Conservation (phyloP, 2,888 invertebrate species). For the Polyommatus iphigenia region DNA sequence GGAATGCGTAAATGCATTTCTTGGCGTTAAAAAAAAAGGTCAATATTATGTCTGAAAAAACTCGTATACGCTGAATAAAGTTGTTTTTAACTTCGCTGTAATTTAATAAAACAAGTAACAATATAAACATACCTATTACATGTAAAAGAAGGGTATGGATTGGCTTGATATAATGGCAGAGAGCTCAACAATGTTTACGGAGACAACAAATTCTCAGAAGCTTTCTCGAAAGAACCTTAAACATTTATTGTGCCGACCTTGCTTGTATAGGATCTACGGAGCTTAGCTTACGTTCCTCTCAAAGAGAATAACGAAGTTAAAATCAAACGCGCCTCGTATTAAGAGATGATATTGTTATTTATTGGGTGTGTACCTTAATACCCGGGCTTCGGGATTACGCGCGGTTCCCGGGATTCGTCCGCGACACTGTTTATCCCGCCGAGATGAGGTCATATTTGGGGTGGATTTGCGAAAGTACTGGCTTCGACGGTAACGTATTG, state of each 20-base stretch:
- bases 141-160: not conserved
- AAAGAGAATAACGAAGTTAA: slow-evolving; percentile 8
- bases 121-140: not conserved
- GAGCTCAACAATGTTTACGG: not conserved
- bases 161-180: not conserved
- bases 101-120: too few relatives aligned
- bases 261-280: not conserved
- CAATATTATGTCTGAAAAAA: too few relatives aligned
- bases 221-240: not conserved
- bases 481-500: not conserved
- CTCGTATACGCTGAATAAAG: too few relatives aligned
- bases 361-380: not conserved
- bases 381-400: not conserved
- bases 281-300: not conserved
- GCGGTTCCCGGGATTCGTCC: not conserved
- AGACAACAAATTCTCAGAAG: not conserved
- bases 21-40: too few relatives aligned
- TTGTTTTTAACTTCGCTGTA: too few relatives aligned
- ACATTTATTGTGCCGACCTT: not conserved
- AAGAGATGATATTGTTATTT: slow-evolving; percentile 1
- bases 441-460: not conserved
- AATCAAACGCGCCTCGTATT: not conserved
- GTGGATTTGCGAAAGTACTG: not conserved
- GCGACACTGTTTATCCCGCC: not conserved
- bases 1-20: too few relatives aligned